These are phyloP conservation scores for Aphidius gifuensis DNA, from an alignment of 1,140 invertebrate species.

Conservation along the genomic window DNA sequence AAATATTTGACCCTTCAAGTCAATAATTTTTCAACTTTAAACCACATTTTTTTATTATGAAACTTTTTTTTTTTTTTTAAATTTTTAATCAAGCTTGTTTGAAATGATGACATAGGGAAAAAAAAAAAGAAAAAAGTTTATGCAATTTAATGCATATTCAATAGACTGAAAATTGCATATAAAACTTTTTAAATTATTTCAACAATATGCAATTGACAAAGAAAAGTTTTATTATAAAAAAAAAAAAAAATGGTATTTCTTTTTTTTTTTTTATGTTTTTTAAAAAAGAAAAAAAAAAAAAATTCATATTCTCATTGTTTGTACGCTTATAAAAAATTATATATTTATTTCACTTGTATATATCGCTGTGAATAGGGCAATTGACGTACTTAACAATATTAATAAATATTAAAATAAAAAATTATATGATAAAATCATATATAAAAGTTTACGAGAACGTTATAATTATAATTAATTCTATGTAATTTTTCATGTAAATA, in stretches of 20 bases:
- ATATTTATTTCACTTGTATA: slow-evolving; percentile 16
- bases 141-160: too few relatives aligned
- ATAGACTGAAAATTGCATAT: too few relatives aligned
- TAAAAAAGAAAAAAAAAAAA: background rate
- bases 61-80: too few relatives aligned
- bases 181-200: too few relatives aligned
- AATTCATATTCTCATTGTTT: background rate
- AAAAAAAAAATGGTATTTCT: too few relatives aligned
- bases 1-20: slow-evolving; percentile 39
- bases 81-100: too few relatives aligned
- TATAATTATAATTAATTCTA: slow-evolving; percentile 11
- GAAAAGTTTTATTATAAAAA: too few relatives aligned
- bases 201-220: too few relatives aligned
- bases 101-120: too few relatives aligned
- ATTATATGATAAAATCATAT: background rate
- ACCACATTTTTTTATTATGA: too few relatives aligned
- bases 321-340: slow-evolving; percentile 5
- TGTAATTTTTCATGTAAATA: slow-evolving; percentile 6
- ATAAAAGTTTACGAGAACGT: slow-evolving; percentile 6
- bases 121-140: too few relatives aligned
- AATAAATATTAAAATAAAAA: slow-evolving; percentile 1
- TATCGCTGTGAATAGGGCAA: slow-evolving; percentile 17
- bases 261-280: too few relatives aligned
- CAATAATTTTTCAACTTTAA: background rate
- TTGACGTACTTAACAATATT: slow-evolving; percentile 9